Evolutionary conservation across 1,140 invertebrate genomes (phyloP).

Genomic region (Ceratosolen fusciceps): DNA sequence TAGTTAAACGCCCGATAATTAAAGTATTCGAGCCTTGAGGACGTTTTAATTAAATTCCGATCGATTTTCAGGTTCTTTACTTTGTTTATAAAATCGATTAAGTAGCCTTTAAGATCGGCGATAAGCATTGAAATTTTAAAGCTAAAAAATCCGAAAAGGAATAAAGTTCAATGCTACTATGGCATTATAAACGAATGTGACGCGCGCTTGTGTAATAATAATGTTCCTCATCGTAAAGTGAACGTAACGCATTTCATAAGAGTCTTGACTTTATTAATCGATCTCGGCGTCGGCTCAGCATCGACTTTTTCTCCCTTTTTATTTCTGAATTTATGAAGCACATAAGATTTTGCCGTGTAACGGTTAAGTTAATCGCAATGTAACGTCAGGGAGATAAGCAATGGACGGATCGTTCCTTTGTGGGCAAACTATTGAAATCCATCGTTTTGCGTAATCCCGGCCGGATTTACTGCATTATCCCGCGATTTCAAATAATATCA

Average conservation of each 20-base stretch:
- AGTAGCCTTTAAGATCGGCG: not conserved
- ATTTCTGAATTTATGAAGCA: conserved; percentile 23
- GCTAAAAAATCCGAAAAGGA: not conserved
- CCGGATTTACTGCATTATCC: not conserved
- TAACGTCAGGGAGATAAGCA: conserved; percentile 16
- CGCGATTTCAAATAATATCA: not conserved
- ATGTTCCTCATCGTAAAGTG: conserved; percentile 21
- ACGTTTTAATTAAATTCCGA: not conserved
- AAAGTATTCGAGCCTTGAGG: not conserved
- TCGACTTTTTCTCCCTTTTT: conserved; percentile 5
- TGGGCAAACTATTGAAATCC: not conserved
- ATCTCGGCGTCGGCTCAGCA: conserved; percentile 25
- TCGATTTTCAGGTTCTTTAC: not conserved
- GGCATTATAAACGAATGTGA: not conserved
- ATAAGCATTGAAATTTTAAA: not conserved
- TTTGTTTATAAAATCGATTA: not conserved
- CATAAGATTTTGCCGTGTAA: conserved; percentile 3
- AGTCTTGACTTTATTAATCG: conserved; percentile 15
- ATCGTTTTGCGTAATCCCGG: not conserved
- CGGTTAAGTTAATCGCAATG: conserved; percentile 21
- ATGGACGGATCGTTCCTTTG: not conserved
- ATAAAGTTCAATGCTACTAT: conserved; percentile 28
- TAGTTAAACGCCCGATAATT: not conserved
- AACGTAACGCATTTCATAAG: conserved; percentile 28
- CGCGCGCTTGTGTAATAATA: not conserved